Evolutionary conservation across 1,140 invertebrate species (phyloP).

Genomic region (Drosophila orosa): DNA sequence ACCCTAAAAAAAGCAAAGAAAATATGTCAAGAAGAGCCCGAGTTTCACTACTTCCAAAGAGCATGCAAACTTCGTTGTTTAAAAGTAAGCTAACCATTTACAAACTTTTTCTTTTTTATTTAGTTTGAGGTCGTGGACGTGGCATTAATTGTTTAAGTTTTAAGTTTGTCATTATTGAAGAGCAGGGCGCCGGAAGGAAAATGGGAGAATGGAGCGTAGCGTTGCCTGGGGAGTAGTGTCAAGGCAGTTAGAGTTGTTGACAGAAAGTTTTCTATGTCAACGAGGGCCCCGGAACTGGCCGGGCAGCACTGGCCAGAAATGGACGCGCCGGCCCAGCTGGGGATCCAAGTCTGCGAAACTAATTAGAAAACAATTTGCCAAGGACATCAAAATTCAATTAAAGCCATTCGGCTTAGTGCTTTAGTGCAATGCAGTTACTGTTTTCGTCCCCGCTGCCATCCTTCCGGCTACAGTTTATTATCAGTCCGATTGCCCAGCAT

Average conservation of each 20-base stretch:
- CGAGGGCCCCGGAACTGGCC: slow-evolving; percentile 47
- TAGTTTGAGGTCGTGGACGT: slow-evolving; percentile 55
- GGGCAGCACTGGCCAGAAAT: slow-evolving; percentile 26
- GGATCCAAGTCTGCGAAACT: slow-evolving; percentile 66
- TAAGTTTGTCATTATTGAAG: slow-evolving; percentile 69
- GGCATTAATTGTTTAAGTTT: slow-evolving; percentile 71
- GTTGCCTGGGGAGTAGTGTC: slow-evolving; percentile 34
- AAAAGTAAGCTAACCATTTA: slow-evolving; percentile 14
- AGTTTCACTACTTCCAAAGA: not conserved
- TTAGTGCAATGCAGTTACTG: slow-evolving; percentile 69
- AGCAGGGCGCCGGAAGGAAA: slow-evolving; percentile 11
- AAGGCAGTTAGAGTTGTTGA: slow-evolving; percentile 62
- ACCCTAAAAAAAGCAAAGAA: not conserved
- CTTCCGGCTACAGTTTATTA: slow-evolving; percentile 73
- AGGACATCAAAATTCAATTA: slow-evolving; percentile 83
- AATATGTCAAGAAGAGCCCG: not conserved
- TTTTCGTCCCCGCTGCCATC: slow-evolving; percentile 5
- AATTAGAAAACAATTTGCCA: slow-evolving; percentile 82
- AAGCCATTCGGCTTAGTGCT: slow-evolving; percentile 80
- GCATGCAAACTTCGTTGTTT: slow-evolving; percentile 10
- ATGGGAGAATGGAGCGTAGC: not conserved
- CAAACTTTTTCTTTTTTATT: slow-evolving; percentile 23
- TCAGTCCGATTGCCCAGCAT: slow-evolving; percentile 38
- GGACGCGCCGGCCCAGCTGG: slow-evolving; percentile 28
- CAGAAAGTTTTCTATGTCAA: slow-evolving; percentile 80